Base-by-base conservation (phyloP, 2,113 vertebrate species). In the Centropus unirufus region DNA sequence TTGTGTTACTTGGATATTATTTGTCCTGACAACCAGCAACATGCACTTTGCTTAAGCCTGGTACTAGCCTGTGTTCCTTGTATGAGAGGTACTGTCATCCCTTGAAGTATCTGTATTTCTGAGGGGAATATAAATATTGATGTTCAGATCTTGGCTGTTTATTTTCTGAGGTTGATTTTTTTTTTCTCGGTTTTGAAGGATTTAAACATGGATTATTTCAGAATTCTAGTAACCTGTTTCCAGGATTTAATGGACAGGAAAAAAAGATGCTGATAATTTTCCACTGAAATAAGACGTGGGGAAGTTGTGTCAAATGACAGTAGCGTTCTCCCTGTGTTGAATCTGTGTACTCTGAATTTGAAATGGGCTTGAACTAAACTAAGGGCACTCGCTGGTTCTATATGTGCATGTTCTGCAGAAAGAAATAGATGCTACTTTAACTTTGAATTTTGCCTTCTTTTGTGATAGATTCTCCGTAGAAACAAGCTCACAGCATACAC, bases 1-100 rank as follows among this genome's bases (percentile, higher is more conserved):
- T 9, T 93, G 62, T 83, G 69, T 90, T 92, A 82, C 49, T 90
- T 74, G 67, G 57, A 8, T 90, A n/a, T 85, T 92, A 59, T 79
- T 83, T 85, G 3, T 73, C 26, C 34, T 82, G 39, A 64, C 29
- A 66, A 70, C 87, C 66, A 79, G 52, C 84, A 94, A 46, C 10
- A 20, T 54, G 51, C 11, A 6, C 36, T 91, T 70, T 32, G 51
- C 54, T 89, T 64, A 34, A 30, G 39, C 27, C 24, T 92, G 2
- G 2, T 22, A 17, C 36, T 70, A 54, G 44, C 46, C 29, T 61
- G 14, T 27, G 6, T 40, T 89, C n/a, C 20, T 74, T 85, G 5
- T 29, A 59, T 26, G 62, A 79, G 24, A 82, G 52, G 7, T 68
- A 30, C 47, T 87, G 54, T 58, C 24, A 40, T 70, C 18, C 27